phyloP scores from a whole-genome alignment of 2,888 invertebrate genomes.

The Neoitamus cyanurus region DNA sequence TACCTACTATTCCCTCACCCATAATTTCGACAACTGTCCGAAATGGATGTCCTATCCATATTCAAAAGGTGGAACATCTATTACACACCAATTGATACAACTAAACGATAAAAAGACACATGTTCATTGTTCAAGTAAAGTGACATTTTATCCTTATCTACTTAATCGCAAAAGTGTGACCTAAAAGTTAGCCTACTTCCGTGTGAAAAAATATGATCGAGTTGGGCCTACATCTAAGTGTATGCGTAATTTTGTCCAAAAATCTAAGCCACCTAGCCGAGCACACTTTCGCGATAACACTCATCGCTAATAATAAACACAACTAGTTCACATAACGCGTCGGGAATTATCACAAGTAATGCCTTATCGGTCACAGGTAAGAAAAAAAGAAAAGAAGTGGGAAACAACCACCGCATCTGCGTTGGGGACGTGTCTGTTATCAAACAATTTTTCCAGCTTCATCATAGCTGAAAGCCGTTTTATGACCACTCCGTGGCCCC shows the following conservation, averaged over 20 bases:
- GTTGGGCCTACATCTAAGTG: background rate
- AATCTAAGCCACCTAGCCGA: background rate
- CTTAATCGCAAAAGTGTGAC: background rate
- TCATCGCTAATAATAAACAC: background rate
- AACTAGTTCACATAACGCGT: background rate
- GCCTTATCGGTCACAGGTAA: background rate
- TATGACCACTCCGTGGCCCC: background rate
- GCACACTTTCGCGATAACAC: background rate
- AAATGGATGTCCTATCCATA: no score
- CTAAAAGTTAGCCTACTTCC: background rate
- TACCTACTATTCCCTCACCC: no score
- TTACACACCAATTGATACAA: no score
- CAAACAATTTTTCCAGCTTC: background rate
- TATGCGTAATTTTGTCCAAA: no score
- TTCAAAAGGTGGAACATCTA: no score
- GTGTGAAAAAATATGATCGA: background rate
- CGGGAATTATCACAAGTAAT: background rate
- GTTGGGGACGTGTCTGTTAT: background rate
- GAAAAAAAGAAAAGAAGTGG: background rate
- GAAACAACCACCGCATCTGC: background rate
- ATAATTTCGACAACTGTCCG: no score
- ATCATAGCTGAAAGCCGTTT: background rate
- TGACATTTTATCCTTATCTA: background rate
- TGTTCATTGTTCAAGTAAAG: no score
- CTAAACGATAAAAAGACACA: no score